phyloP scores from a whole-genome alignment of 2,113 vertebrate genomes.

The Muscicapa adusta region DNA sequence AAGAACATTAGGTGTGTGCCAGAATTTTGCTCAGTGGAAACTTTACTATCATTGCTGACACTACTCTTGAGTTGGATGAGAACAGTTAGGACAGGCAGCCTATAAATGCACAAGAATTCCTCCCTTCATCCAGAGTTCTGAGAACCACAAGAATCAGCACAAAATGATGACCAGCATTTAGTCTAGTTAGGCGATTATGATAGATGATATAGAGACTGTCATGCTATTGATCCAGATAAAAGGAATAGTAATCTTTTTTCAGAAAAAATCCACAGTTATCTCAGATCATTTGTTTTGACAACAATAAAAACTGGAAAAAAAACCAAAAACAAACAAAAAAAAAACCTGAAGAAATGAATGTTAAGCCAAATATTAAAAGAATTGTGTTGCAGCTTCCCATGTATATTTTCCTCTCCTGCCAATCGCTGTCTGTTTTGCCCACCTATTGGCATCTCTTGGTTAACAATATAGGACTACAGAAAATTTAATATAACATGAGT shows the following conservation, averaged over 20 bases:
- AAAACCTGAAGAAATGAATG: not conserved
- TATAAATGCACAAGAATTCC: not conserved
- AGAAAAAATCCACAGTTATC: not conserved
- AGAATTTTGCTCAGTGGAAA: not conserved
- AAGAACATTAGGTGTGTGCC: not conserved
- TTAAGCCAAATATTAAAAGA: not conserved
- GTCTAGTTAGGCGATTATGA: not conserved
- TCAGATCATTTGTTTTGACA: not conserved
- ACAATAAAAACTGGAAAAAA: not conserved
- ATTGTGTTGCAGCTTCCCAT: not conserved
- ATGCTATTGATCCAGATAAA: not conserved
- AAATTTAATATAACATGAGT: not conserved
- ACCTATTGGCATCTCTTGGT: not conserved
- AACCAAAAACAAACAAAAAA: no score
- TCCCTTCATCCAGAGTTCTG: not conserved
- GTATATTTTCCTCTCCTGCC: not conserved
- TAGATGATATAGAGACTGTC: not conserved
- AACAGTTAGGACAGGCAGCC: not conserved
- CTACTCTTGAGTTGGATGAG: not conserved
- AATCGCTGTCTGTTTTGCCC: not conserved
- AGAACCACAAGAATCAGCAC: rapidly evolving
- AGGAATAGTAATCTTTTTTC: not conserved
- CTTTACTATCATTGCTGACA: not conserved
- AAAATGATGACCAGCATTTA: not conserved
- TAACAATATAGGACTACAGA: not conserved